Evolutionary conservation across 1,140 invertebrate species (phyloP), one percentile per base, ranked within the genome.

Genomic region (Acromyrmex echinatior): DNA sequence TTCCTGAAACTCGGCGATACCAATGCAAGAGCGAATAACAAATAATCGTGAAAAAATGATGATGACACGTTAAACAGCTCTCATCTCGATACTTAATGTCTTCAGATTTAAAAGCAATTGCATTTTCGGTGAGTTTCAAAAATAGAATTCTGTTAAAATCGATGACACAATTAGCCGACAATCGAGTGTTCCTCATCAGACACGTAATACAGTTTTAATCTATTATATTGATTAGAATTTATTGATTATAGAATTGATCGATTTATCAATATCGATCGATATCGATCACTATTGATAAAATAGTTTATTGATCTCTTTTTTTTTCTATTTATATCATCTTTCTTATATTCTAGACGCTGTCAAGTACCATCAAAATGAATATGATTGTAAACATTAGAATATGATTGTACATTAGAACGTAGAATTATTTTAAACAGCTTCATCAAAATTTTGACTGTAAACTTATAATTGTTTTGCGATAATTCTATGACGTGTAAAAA

Each of bases 151-250:
- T 63, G 60, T 82, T 78, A 87, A 79, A 79, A 89, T 87, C 79
- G 89, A 74, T 87, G 86, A 90, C 31, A 21, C 58, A 28, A 7
- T 56, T 53, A 14, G 35, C 60, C 53, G 62, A 28, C 25, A 76
- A 7, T 62, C 77, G 58, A 90, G 53, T 90, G 73, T 53, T 79
- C 71, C 77, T 81, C 82, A 77, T 86, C 53, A 49, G 12, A 25
- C 28, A 60, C 62, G 0, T 45, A 45, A 45, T 45, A 39, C 3
- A 35, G 10, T 62, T 60, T 16, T 76, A 35, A 70, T 5, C 5
- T 58, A 21, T 51, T 35, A 56, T 14, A 12, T 76, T 12, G 2
- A 45, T 45, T 45, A 45, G 9, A 45, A 35, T 14, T 51, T 16
- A 70, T 5, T 7, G 35, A 21, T 51, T 35, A 35, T n/a, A 12